Evolutionary conservation across 2,888 invertebrate species (phyloP).

Genomic region (Busseola fusca): DNA sequence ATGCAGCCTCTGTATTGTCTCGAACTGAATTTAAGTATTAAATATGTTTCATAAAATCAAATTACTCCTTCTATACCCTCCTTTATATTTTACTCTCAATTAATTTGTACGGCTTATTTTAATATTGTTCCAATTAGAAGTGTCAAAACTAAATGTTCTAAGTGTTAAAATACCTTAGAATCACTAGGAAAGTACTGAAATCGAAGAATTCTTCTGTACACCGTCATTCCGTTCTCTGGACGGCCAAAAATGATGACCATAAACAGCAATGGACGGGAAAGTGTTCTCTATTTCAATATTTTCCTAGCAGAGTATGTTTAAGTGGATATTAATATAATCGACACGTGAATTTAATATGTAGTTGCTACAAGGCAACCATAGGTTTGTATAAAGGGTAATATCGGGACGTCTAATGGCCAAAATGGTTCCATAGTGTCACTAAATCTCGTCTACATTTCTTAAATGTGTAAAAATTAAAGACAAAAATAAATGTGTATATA

Average conservation of each 20-base stretch:
- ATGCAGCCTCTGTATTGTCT: constrained; percentile 43
- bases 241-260: background rate
- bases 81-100: constrained; percentile 57
- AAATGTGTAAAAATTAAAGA: constrained; percentile 73
- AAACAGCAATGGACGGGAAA: background rate
- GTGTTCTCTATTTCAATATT: constrained; percentile 26
- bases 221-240: too few species aligned
- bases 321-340: constrained; percentile 54
- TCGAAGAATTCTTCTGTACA: background rate
- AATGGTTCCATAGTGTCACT: constrained; percentile 60
- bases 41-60: constrained; percentile 58
- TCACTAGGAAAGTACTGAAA: constrained; percentile 34
- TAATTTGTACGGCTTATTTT: constrained; percentile 63
- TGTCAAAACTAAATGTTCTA: constrained; percentile 61
- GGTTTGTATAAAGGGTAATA: constrained; percentile 63
- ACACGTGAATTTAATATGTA: constrained; percentile 60
- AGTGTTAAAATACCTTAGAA: constrained; percentile 48
- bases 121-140: constrained; percentile 60
- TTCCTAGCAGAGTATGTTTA: constrained; percentile 38
- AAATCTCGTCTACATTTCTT: constrained; percentile 69
- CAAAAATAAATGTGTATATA: constrained; percentile 77
- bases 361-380: constrained; percentile 57
- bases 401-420: constrained; percentile 56
- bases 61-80: constrained; percentile 58
- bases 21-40: constrained; percentile 50